Percentiles rank a stretch among this genome's conserved stretches.
Conservation (phyloP, 2,797 vertebrate genomes). For the Trematomus bernacchii region DNA sequence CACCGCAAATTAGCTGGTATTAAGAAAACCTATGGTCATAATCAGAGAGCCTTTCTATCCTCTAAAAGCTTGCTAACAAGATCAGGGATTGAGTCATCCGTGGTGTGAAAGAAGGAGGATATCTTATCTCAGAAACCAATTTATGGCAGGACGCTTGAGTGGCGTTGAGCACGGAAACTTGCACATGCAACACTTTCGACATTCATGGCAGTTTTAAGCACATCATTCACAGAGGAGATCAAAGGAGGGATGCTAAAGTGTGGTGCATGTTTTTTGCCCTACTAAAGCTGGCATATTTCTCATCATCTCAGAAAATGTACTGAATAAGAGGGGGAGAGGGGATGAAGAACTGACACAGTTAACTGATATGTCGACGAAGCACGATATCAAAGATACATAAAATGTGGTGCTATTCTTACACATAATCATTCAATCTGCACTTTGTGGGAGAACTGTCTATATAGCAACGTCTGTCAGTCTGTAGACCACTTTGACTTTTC, state of each 20-base stretch:
- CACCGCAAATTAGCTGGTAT: slow-evolving; percentile 29
- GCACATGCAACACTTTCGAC: slow-evolving; percentile 60
- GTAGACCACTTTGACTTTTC: not conserved
- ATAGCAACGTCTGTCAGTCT: not conserved
- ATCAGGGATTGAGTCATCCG: slow-evolving; percentile 62
- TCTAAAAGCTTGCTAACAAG: slow-evolving; percentile 67
- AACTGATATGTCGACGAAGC: not conserved
- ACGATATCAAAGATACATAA: not conserved
- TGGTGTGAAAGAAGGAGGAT: slow-evolving; percentile 44
- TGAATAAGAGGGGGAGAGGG: not conserved
- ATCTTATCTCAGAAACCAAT: slow-evolving; percentile 72
- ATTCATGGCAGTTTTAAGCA: slow-evolving; percentile 46
- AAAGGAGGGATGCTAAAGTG: slow-evolving; percentile 17
- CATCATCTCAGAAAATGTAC: not conserved
- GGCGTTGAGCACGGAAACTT: slow-evolving; percentile 46
- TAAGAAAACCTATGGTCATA: slow-evolving; percentile 36
- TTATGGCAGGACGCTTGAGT: slow-evolving; percentile 59
- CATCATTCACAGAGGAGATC: slow-evolving; percentile 24
- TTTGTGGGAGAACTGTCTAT: not conserved
- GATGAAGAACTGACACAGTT: not conserved
- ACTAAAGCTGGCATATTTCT: slow-evolving; percentile 15
- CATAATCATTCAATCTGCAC: not conserved
- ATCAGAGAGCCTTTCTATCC: slow-evolving; percentile 39
- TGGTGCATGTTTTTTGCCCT: slow-evolving; percentile 1
- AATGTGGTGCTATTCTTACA: not conserved